Evolutionary conservation across 2,113 vertebrate genomes (phyloP), one percentile per base, ranked within the genome.

Genomic region (Gnathonemus longibarbis): DNA sequence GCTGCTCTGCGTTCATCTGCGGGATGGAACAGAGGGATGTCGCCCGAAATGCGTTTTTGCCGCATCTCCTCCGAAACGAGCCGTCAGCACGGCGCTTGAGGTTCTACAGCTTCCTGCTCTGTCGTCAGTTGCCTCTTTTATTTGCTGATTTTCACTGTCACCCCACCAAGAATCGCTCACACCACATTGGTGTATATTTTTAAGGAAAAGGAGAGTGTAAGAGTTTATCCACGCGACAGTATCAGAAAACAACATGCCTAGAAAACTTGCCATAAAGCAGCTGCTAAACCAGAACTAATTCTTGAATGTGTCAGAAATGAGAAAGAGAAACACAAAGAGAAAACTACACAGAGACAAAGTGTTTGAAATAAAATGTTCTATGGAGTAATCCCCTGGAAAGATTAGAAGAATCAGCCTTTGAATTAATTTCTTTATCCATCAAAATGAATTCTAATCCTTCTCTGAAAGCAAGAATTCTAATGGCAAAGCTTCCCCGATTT

Each of bases 1-100:
- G 94, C 91, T 97, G 94, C 5, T 96, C 95, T 11, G 92, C 92
- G 3, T 93, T 93, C 94, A 95, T 95, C 96, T 96, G 70, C 2
- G 2, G 27, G 7, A 49, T 31, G 88, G 74, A 24, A 45, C 46
- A 27, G 62, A 21, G 70, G 27, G 42, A 49, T 56, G 48, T 31
- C 6, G 1, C 7, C 17, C 49, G 53, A 53, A 31, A 19, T 42
- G 74, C 74, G 1, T 35, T 2, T 7, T 6, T 42, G 35, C 42
- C 7, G 6, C 4, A 8, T 8, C 24, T 50, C 24, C 24, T 31
- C 10, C 4, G 0, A 42, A 42, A 42, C n/a, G n/a, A 39, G 35
- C 74, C 17, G 4, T 80, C 74, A 80, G 6, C 31, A 77, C 1
- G 2, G 35, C 35, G 13, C 9, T 86, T 31, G 45, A 50, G 27